Conservation (phyloP, 2,888 invertebrate genomes). For the Oligia latruncula region DNA sequence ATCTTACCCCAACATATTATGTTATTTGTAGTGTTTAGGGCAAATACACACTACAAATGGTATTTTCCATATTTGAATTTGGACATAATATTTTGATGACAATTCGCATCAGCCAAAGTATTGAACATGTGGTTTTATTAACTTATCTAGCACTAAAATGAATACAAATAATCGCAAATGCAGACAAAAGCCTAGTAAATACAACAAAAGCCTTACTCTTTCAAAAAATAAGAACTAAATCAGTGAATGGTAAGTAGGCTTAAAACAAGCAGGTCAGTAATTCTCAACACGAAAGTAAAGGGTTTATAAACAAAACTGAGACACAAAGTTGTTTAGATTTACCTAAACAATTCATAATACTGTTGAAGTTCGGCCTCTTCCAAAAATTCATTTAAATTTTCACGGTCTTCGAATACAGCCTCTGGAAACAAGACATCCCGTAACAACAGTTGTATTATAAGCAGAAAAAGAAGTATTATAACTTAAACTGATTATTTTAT, state of each 20-base stretch:
- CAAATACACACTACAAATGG: neutral
- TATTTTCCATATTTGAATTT: neutral
- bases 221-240: neutral
- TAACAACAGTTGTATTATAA: slow-evolving; percentile 42
- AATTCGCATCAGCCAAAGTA: slow-evolving; percentile 16
- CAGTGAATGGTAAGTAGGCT: neutral
- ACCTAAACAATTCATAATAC: slow-evolving; percentile 95
- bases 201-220: neutral
- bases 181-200: neutral
- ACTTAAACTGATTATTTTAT: slow-evolving; percentile 39
- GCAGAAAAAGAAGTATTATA: slow-evolving; percentile 31
- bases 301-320: slow-evolving; percentile 14
- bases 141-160: neutral
- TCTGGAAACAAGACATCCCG: slow-evolving; percentile 74
- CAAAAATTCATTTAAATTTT: slow-evolving; percentile 93
- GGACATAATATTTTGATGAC: neutral
- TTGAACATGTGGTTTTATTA: neutral
- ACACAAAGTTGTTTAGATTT: slow-evolving; percentile 73
- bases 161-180: slow-evolving; percentile 28
- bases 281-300: slow-evolving; percentile 1
- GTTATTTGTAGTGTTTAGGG: too few species aligned
- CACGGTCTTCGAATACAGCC: slow-evolving; percentile 71
- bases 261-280: neutral
- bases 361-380: slow-evolving; percentile 98
- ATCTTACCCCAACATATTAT: too few species aligned